Conservation (phyloP, 2,888 invertebrate genomes). For the Ochlodes sylvanus region DNA sequence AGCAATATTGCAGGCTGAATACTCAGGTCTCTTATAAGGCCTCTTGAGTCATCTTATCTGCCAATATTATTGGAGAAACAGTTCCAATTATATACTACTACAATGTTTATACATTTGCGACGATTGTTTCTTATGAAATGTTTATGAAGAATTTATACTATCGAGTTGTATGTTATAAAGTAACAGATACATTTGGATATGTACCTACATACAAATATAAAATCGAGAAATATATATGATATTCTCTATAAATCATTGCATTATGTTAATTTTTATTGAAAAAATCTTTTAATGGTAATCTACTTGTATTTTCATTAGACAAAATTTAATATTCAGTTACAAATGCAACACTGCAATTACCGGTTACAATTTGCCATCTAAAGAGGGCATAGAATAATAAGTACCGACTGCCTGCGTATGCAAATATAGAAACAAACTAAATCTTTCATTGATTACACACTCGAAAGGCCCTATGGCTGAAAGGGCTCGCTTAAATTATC, state of each 20-base stretch:
- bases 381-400: slow-evolving; percentile 33
- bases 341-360: slow-evolving; percentile 22
- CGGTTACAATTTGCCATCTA: slow-evolving; percentile 22
- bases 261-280: too few species aligned
- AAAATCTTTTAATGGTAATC: too few species aligned
- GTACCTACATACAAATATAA: too few species aligned
- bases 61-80: slow-evolving; percentile 66
- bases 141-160: slow-evolving; percentile 17
- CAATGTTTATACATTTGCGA: slow-evolving; percentile 53
- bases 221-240: too few species aligned
- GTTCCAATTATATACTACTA: slow-evolving; percentile 43
- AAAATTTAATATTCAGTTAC: not conserved
- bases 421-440: slow-evolving; percentile 64
- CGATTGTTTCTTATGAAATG: slow-evolving; percentile 45
- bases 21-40: slow-evolving; percentile 55
- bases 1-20: slow-evolving; percentile 67
- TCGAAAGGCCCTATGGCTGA: slow-evolving; percentile 56
- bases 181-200: not conserved
- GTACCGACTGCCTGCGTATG: slow-evolving; percentile 38
- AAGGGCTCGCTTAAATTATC: slow-evolving; percentile 76
- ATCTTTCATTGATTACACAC: slow-evolving; percentile 67
- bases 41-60: slow-evolving; percentile 67
- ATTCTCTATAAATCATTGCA: too few species aligned
- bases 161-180: not conserved
- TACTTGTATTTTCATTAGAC: not conserved